phyloP scores from a whole-genome alignment of 92 coral and sea anemone genomes.

The Heliopora coerulea region DNA sequence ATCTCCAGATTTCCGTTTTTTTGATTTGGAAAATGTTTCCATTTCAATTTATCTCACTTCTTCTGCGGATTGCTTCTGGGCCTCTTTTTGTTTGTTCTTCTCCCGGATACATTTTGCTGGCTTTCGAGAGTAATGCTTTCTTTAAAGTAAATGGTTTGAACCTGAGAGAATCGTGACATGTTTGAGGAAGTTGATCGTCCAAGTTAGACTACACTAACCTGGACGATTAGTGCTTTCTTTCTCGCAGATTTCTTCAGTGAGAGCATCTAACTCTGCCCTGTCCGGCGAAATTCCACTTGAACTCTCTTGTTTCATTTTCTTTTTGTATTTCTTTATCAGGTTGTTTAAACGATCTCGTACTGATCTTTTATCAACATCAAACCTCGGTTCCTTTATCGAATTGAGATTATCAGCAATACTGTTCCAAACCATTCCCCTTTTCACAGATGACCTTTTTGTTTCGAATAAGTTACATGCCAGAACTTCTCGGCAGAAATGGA shows the following conservation, averaged over 20 bases:
- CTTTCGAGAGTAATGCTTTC: not conserved
- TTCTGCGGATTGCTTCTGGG: slow-evolving; percentile 17
- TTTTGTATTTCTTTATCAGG: slow-evolving; percentile 39
- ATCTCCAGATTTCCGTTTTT: not conserved
- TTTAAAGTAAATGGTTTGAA: no score
- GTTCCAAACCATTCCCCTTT: slow-evolving; percentile 54
- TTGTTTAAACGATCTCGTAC: slow-evolving; percentile 51
- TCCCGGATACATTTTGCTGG: slow-evolving; percentile 5
- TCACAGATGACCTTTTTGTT: not conserved
- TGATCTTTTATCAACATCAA: slow-evolving; percentile 49
- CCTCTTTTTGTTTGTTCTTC: slow-evolving; percentile 13
- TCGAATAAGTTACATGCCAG: slow-evolving; percentile 44
- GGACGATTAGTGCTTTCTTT: not conserved
- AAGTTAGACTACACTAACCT: no score
- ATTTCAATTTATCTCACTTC: slow-evolving; percentile 18
- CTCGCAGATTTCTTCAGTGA: not conserved
- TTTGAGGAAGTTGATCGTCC: no score
- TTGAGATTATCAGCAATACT: slow-evolving; percentile 46
- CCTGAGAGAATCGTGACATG: no score
- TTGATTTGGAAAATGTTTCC: slow-evolving; percentile 23
- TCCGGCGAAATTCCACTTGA: slow-evolving; percentile 48
- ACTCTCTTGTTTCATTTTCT: slow-evolving; percentile 41
- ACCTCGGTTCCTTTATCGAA: slow-evolving; percentile 37
- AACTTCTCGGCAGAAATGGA: slow-evolving; percentile 42
- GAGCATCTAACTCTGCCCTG: not conserved